Evolutionary conservation across 1,140 invertebrate genomes (phyloP), one percentile per base, ranked within the genome.

Genomic region (Subanguina moxae): DNA sequence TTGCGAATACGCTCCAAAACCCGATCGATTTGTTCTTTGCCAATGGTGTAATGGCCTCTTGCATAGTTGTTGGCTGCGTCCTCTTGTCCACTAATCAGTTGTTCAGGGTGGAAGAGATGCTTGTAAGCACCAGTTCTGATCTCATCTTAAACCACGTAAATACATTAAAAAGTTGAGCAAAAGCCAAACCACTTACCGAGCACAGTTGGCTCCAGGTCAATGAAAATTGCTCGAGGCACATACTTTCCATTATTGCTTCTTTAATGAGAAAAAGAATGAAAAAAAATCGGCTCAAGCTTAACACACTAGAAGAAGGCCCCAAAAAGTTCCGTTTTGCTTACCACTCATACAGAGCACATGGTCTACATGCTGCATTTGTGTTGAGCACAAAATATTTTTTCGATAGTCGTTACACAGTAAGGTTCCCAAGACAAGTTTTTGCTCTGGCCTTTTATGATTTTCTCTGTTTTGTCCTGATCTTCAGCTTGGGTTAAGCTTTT

Each of bases 1-100:
- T 70, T 70, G 21, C 68, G 38, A 43, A 75, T 62, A 17, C 74
- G 45, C 32, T 75, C 74, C 38, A 85, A 71, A 15, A 83, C 80
- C 3, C 83, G 72, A 65, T 86, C 83, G 19, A 85, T 83, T 21
- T 86, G 81, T 61, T 86, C 91, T 84, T 90, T 92, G 71, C 91
- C 91, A 80, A 92, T 90, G 28, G 58, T 61, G 38, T 61, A 93
- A 84, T 92, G 91, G 62, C 91, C 91, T 76, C 91, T 86, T 43
- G 84, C 85, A 66, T 85, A 85, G 71, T 85, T 85, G 64, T 85
- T 85, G 45, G 83, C 83, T 11, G 83, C 83, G 65, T 85, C 82
- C 59, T 82, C 80, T 52, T 76, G 76, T 58, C 74, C 74, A 67
- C 75, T 83, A 32, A 84, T 83, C 46, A 84, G 58, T 67, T 84